Percentiles rank a stretch among this genome's conserved stretches.
These are phyloP conservation scores for Capra hircus DNA, from an alignment of 2,113 vertebrate genomes.

Conservation along the genomic window DNA sequence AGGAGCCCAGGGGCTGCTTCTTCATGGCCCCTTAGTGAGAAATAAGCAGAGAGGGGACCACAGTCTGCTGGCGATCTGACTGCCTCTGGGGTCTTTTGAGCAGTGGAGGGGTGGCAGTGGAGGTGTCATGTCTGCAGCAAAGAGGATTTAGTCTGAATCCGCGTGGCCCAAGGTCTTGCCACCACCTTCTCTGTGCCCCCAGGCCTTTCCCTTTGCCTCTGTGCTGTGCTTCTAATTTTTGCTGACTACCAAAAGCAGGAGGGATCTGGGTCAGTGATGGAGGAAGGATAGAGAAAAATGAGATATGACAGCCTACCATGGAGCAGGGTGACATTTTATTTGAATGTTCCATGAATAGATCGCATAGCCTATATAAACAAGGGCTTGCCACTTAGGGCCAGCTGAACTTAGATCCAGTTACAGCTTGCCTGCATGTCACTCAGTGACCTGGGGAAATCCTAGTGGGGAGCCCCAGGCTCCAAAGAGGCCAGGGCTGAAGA, in stretches of 20 bases:
- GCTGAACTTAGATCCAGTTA: not conserved
- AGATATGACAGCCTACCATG: slow-evolving; percentile 6
- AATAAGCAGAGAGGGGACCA: not conserved
- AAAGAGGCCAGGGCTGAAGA: not conserved
- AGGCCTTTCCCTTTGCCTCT: not conserved
- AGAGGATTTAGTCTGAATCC: not conserved
- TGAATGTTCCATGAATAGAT: not conserved
- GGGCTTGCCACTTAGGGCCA: not conserved
- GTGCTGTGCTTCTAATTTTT: not conserved
- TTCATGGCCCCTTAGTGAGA: not conserved
- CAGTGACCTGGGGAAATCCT: not conserved
- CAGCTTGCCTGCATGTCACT: not conserved
- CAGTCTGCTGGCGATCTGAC: rapidly evolving
- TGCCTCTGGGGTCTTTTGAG: not conserved
- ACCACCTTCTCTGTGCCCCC: not conserved
- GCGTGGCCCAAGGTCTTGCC: not conserved
- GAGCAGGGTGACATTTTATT: not conserved
- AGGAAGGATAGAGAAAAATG: slow-evolving; percentile 13
- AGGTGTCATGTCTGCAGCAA: not conserved
- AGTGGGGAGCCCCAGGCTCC: not conserved
- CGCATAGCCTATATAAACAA: not conserved
- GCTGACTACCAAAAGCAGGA: not conserved
- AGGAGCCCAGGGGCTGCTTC: not conserved
- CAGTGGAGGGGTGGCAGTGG: not conserved
- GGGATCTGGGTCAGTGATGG: slow-evolving; percentile 51